Percentiles rank a stretch among this genome's conserved stretches.
Evolutionary conservation across 2,888 invertebrate genomes (phyloP).

Genomic region (Amphiduros pacificus): DNA sequence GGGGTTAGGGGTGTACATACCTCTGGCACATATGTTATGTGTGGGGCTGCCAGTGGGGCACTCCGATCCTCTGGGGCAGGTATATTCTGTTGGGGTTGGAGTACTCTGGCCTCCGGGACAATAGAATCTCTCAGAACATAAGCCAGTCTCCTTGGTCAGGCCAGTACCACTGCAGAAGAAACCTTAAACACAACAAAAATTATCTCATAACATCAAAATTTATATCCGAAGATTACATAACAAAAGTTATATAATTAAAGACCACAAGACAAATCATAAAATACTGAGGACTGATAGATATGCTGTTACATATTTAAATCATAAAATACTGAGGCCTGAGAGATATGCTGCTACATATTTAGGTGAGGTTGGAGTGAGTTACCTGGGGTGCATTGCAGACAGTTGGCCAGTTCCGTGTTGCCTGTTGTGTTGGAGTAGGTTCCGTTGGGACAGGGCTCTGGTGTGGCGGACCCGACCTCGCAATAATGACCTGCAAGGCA

Average conservation of each 20-base stretch:
- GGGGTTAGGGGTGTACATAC: no score
- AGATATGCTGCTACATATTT: no score
- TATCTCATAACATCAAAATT: no score
- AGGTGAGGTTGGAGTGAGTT: neutral
- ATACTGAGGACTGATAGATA: no score
- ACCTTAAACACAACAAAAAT: constrained; percentile 36
- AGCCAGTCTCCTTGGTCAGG: constrained; percentile 38
- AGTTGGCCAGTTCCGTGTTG: constrained; percentile 46
- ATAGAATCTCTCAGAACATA: constrained; percentile 48
- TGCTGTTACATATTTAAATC: no score
- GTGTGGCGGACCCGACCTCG: constrained; percentile 41
- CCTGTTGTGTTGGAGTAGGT: constrained; percentile 51
- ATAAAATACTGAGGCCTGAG: no score
- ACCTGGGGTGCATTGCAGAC: constrained; percentile 53
- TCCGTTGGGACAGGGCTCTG: constrained; percentile 43
- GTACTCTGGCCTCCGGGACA: constrained; percentile 51
- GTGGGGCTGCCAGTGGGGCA: constrained; percentile 46
- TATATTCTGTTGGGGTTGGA: constrained; percentile 37
- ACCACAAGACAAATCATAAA: no score
- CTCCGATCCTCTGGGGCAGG: constrained; percentile 45
- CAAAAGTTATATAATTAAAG: no score
- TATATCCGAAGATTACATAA: no score
- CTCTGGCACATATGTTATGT: constrained; percentile 44
- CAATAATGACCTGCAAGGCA: constrained; percentile 52
- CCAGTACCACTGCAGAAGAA: constrained; percentile 48